Conservation (phyloP, 2,113 vertebrate species). For the Choloepus hoffmanni region DNA sequence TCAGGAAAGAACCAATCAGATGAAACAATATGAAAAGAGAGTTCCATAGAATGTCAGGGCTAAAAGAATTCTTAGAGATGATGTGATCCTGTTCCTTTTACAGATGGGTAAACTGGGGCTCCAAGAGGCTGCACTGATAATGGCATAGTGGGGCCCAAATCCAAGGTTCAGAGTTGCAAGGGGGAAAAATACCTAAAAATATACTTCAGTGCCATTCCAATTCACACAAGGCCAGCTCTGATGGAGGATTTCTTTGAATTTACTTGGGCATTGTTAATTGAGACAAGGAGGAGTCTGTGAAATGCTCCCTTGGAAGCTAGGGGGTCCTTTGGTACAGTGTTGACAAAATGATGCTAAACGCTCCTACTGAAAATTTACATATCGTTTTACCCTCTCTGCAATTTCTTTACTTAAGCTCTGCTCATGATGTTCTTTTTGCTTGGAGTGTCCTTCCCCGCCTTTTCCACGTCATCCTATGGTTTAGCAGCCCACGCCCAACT, state of each 20-base stretch:
- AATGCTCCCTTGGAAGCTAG: background rate
- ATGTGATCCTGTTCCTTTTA: background rate
- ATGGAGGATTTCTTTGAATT: background rate
- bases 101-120: rapidly evolving
- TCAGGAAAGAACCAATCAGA: background rate
- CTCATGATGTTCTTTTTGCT: background rate
- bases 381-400: background rate
- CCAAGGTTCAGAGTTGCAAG: background rate
- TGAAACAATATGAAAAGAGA: background rate
- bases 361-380: background rate
- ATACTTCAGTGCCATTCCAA: background rate
- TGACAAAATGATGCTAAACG: background rate
- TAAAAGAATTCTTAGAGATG: background rate
- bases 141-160: background rate
- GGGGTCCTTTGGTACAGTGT: background rate
- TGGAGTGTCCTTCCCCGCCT: background rate
- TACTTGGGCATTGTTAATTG: background rate
- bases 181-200: rapidly evolving
- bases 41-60: background rate
- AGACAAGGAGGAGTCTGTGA: background rate
- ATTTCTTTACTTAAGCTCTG: background rate
- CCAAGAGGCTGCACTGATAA: rapidly evolving
- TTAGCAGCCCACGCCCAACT: background rate
- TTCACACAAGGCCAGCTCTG: background rate
- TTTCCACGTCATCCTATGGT: background rate